phyloP scores from a whole-genome alignment of 2,797 vertebrate species.

The Mycteria americana region DNA sequence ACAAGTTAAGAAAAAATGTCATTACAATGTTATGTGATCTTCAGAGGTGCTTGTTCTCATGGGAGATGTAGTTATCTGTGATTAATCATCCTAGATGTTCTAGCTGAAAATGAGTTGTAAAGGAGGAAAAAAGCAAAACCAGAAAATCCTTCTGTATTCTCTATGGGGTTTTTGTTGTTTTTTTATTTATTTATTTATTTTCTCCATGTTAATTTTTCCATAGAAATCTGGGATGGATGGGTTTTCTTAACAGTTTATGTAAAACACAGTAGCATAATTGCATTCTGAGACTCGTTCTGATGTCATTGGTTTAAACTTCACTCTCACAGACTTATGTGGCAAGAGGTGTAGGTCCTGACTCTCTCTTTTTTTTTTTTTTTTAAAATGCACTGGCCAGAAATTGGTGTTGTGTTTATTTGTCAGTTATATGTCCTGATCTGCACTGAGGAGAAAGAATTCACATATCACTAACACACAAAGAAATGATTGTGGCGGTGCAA shows the following conservation, averaged over 20 bases:
- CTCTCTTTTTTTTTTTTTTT: neutral
- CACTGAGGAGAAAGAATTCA: neutral
- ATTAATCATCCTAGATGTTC: neutral
- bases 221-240: neutral
- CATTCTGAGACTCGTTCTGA: neutral
- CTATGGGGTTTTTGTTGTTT: neutral
- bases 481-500: neutral
- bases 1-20: neutral
- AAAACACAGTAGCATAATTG: neutral
- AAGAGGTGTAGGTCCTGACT: neutral
- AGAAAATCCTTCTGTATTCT: neutral
- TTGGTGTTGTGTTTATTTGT: neutral
- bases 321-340: neutral
- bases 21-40: neutral
- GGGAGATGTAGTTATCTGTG: neutral
- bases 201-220: neutral
- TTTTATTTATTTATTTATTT: neutral
- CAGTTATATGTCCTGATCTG: neutral
- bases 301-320: neutral
- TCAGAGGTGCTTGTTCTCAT: neutral
- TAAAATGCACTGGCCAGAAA: neutral
- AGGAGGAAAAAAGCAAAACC: neutral
- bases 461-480: fast-evolving
- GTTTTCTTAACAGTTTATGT: neutral
- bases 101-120: neutral